Evolutionary conservation across 2,888 invertebrate species (phyloP).

Genomic region (Drosophila subquinaria): DNA sequence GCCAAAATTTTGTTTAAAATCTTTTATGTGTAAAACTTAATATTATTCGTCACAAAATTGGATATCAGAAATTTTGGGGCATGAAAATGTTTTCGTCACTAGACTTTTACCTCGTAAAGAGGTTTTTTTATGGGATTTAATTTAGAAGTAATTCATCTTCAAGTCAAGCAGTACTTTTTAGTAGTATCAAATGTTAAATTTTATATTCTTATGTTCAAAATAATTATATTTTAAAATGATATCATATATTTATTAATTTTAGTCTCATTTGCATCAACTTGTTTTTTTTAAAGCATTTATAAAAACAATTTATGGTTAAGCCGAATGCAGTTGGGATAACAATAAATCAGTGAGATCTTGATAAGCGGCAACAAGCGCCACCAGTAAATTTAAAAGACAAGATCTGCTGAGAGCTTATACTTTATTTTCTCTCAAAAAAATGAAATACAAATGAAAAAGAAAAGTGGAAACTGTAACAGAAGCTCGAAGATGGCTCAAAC

Average conservation of each 20-base stretch:
- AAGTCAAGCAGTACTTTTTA: background rate
- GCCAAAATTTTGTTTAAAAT: no score
- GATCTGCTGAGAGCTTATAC: slow-evolving; percentile 4
- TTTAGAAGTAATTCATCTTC: background rate
- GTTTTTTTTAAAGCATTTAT: background rate
- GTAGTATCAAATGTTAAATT: background rate
- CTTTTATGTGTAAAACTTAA: no score
- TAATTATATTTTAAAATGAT: background rate
- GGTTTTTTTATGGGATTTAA: no score
- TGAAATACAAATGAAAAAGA: background rate
- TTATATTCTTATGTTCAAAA: no score
- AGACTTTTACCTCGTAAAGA: no score
- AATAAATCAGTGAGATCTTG: slow-evolving; percentile 43
- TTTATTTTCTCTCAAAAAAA: slow-evolving; percentile 2
- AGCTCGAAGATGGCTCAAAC: slow-evolving; percentile 31
- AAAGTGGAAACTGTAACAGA: slow-evolving; percentile 45
- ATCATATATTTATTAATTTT: no score
- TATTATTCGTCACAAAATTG: no score
- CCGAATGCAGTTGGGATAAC: background rate
- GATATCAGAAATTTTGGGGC: no score
- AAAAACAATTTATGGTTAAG: slow-evolving; percentile 6
- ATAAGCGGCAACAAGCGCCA: slow-evolving; percentile 58
- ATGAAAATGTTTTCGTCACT: no score
- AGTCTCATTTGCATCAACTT: background rate
- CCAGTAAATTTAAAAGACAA: slow-evolving; percentile 37